Evolutionary conservation across 2,113 vertebrate genomes (phyloP).

Genomic region (Hippocampus guttulatus): DNA sequence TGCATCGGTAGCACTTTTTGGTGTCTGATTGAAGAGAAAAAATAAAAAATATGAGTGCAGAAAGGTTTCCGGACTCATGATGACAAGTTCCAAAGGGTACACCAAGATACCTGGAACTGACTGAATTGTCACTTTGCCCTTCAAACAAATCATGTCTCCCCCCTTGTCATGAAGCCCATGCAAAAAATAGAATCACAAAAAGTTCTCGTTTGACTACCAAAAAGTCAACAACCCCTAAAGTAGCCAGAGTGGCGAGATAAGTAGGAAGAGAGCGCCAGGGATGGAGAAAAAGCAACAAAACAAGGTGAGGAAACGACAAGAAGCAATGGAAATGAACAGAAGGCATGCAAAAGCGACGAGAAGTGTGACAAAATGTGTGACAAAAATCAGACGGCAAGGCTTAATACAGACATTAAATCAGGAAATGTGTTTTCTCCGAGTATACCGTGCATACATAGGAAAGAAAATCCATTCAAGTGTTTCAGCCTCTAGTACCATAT

Average conservation of each 20-base stretch:
- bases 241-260: not conserved
- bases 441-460: not conserved
- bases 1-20: no score
- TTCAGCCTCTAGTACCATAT: not conserved
- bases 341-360: not conserved
- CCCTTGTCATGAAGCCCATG: no score
- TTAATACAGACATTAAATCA: not conserved
- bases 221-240: not conserved
- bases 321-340: not conserved
- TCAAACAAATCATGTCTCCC: no score
- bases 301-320: not conserved
- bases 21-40: no score
- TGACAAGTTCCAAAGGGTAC: no score
- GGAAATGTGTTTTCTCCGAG: not conserved
- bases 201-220: no score
- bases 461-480: not conserved
- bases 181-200: no score
- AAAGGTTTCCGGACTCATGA: no score
- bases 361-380: not conserved
- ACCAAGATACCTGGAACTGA: no score
- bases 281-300: not conserved
- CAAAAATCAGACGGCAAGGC: not conserved
- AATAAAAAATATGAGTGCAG: no score
- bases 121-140: no score
- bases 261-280: not conserved